Evolutionary conservation across 2,888 invertebrate species (phyloP), one percentile per base, ranked within the genome.

Genomic region (Phaonia tiefii): DNA sequence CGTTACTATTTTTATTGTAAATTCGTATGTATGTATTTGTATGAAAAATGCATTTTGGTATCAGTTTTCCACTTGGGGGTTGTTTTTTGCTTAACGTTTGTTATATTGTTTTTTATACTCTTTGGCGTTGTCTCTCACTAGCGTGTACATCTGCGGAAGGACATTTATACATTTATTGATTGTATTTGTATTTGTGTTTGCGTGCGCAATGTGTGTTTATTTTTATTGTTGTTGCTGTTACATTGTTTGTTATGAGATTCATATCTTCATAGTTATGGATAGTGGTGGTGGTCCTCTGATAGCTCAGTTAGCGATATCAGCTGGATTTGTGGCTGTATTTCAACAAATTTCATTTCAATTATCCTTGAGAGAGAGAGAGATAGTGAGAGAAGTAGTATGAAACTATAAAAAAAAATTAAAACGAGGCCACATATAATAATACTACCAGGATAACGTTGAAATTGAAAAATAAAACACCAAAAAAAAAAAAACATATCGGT

Each of bases 331-430:
- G 63, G 42, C 13, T 42, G 42, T 42, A 42, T 63, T 63, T 63
- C 63, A 39, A 63, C 42, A 42, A 63, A 63, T 39, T 39, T 20
- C 63, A 63, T 63, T 63, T 63, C 63, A 63, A 63, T 63, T 63
- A 63, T 63, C 63, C 63, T 63, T 63, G 39, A 2, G 42, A 22
- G 31, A 31, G 31, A 3, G 31, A 31, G 31, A 31, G 31, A 31
- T 5, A n/a, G n/a, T n/a, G n/a, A n/a, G n/a, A n/a, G n/a, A n/a
- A n/a, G n/a, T n/a, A n/a, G n/a, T n/a, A 31, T 8, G 8, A 63
- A 63, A 63, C 15, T 42, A 39, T 42, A 39, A 63, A 63, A 39
- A 42, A 54, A 22, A 54, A 22, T 22, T 54, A 25, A 25, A 42
- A 42, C 63, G n/a, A 63, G 63, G 63, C 39, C 63, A 39, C 31